Evolutionary conservation across 2,888 invertebrate species (phyloP).

Genomic region (Galerucella nymphaeae): DNA sequence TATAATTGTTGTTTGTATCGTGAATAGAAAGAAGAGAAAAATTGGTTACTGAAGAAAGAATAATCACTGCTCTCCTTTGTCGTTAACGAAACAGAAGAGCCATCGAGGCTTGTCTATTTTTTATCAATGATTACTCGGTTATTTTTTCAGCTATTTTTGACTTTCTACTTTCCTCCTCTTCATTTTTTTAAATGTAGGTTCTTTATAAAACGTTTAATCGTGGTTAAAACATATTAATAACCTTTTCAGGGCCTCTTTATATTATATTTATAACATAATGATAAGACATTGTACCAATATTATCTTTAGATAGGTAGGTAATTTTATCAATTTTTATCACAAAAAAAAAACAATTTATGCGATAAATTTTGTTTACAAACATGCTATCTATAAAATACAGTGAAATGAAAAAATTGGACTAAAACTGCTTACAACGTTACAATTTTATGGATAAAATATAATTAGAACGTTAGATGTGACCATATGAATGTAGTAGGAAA

Average conservation of each 20-base stretch:
- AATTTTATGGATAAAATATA: neutral
- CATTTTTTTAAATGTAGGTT: neutral
- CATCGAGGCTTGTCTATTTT: too few relatives aligned
- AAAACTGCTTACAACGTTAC: neutral
- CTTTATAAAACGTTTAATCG: neutral
- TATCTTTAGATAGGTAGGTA: conserved; percentile 13
- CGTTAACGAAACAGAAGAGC: too few relatives aligned
- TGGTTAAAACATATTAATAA: neutral
- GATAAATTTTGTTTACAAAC: neutral
- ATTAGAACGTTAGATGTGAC: too few relatives aligned
- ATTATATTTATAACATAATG: neutral
- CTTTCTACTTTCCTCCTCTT: too few relatives aligned
- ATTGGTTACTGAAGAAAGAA: too few relatives aligned
- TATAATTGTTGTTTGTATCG: too few relatives aligned
- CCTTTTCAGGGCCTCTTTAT: conserved; percentile 7
- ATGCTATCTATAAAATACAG: neutral
- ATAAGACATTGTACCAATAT: conserved; percentile 12
- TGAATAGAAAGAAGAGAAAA: too few relatives aligned
- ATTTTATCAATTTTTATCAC: conserved; percentile 5
- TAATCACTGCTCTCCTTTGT: too few relatives aligned
- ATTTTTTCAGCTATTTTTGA: too few relatives aligned
- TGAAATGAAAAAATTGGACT: neutral
- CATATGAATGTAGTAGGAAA: neutral
- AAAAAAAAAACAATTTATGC: neutral
- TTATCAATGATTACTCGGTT: too few relatives aligned